A percentile compares a stretch with the other conserved stretches of the same genome.
These are phyloP conservation scores for Mugil cephalus DNA, from an alignment of 2,113 vertebrate genomes.

Conservation along the genomic window DNA sequence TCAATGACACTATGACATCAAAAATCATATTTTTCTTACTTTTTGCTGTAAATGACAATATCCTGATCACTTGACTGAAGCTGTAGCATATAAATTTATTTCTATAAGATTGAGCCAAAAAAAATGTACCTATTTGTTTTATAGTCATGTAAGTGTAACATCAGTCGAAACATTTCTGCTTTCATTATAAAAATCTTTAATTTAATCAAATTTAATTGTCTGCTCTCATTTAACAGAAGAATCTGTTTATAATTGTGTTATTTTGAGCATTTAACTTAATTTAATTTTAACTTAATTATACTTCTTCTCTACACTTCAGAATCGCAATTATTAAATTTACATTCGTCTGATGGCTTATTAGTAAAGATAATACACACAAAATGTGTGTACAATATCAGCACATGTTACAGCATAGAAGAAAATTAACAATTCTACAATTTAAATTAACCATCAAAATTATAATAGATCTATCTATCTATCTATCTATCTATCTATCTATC, in stretches of 20 bases:
- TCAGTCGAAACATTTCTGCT: not conserved
- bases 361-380: too few species aligned
- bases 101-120: too few species aligned
- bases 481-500: not conserved
- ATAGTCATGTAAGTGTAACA: constrained; percentile 4
- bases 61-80: constrained; percentile 15
- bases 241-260: not conserved
- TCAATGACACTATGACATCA: constrained; percentile 15
- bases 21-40: not conserved
- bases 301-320: too few species aligned
- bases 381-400: too few species aligned
- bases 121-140: not conserved
- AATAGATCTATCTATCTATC: too few species aligned
- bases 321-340: too few species aligned
- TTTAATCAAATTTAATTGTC: not conserved
- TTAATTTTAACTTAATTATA: too few species aligned
- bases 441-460: too few species aligned
- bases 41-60: constrained; percentile 15
- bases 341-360: too few species aligned
- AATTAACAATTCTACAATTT: too few species aligned
- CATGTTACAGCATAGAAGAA: too few species aligned
- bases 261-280: not conserved
- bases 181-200: constrained; percentile 18
- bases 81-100: not conserved
- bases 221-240: not conserved